These are phyloP conservation scores for Eristalinus sepulchralis DNA, from an alignment of 2,888 invertebrate genomes.

Conservation along the genomic window DNA sequence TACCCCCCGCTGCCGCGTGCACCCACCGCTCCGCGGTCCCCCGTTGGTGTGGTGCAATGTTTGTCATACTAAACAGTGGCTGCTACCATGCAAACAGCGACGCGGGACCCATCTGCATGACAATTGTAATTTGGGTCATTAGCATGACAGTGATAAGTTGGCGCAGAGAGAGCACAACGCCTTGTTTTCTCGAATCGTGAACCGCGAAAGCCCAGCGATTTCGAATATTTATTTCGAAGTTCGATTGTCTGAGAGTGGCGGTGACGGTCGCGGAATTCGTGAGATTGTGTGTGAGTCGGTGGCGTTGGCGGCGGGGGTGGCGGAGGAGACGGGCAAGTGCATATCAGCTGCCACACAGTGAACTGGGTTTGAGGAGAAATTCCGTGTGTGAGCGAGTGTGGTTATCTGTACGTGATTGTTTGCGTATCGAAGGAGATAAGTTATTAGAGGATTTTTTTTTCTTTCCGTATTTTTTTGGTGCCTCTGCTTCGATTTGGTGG, in stretches of 20 bases:
- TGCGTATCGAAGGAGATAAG: constrained; percentile 52
- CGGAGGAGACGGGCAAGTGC: no score
- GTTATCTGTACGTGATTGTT: constrained; percentile 47
- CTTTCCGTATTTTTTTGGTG: no score
- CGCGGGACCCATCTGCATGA: constrained; percentile 16
- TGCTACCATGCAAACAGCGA: constrained; percentile 34
- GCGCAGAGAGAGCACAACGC: neutral
- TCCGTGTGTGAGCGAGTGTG: neutral
- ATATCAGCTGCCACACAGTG: constrained; percentile 29
- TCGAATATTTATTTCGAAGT: neutral
- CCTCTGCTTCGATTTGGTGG: constrained; percentile 11
- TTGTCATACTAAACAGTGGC: constrained; percentile 21
- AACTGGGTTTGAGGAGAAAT: neutral
- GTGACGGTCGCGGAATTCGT: no score
- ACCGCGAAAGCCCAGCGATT: neutral
- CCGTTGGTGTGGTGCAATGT: constrained; percentile 6
- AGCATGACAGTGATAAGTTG: constrained; percentile 34
- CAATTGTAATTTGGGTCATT: constrained; percentile 29
- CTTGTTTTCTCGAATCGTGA: neutral
- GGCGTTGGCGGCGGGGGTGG: no score
- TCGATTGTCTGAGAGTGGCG: neutral
- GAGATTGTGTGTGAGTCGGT: neutral
- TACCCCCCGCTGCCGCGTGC: neutral
- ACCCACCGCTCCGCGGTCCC: neutral
- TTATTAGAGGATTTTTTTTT: constrained; percentile 7